Evolutionary conservation across 2,888 invertebrate species (phyloP).

Genomic region (Balanococcus diminutus): DNA sequence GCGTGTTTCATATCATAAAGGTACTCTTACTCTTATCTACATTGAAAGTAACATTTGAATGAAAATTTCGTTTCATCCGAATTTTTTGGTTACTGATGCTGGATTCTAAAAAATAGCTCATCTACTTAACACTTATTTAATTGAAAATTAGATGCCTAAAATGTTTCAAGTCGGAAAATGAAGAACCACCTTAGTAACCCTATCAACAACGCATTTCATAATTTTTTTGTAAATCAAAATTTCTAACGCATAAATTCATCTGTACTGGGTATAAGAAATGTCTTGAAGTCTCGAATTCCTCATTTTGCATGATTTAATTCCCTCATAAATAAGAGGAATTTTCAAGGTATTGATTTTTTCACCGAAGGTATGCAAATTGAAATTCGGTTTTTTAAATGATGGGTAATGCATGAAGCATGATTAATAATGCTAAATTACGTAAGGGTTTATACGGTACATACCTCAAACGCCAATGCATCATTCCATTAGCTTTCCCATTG

Average conservation of each 20-base stretch:
- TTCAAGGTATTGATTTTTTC: neutral
- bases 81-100: neutral
- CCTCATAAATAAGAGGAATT: neutral
- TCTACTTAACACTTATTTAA: no score
- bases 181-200: no score
- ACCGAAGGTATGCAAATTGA: neutral
- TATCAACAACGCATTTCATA: no score
- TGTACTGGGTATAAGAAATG: neutral
- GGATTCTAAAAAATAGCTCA: no score
- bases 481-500: no score
- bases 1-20: neutral
- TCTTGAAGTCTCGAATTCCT: neutral
- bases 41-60: neutral
- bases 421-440: neutral
- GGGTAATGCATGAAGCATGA: neutral
- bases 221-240: neutral
- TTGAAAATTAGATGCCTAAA: no score
- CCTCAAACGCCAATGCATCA: neutral
- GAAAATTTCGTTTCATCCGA: neutral
- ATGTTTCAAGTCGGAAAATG: no score
- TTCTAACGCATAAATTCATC: neutral
- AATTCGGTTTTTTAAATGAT: neutral
- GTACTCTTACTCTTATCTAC: no score
- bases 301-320: neutral
- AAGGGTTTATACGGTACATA: neutral